Evolutionary conservation across 2,888 invertebrate genomes (phyloP).

Genomic region (Drosophila yooni): DNA sequence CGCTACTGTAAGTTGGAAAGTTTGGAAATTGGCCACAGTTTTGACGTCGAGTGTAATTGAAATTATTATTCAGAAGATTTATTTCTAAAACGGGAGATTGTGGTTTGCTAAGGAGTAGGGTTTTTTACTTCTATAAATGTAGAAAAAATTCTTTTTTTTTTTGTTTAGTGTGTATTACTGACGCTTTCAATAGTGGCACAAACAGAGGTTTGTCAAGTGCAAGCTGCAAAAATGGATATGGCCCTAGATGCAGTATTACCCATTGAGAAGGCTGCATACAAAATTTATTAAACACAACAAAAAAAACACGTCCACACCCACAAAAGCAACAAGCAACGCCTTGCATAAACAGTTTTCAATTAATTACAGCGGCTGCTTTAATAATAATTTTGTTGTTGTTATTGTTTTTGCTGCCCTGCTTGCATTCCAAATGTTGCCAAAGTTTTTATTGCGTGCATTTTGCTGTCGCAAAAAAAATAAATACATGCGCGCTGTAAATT

Average conservation of each 20-base stretch:
- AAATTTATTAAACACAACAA: background rate
- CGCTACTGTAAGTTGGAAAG: too few relatives aligned
- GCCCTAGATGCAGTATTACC: background rate
- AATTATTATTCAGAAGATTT: background rate
- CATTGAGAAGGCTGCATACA: slow-evolving; percentile 5
- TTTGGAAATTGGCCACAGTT: background rate
- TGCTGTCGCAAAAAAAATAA: slow-evolving; percentile 23
- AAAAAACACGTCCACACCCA: background rate
- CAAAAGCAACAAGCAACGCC: slow-evolving; percentile 4
- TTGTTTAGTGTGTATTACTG: too few relatives aligned
- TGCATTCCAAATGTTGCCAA: slow-evolving; percentile 27
- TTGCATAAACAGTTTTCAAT: slow-evolving; percentile 60
- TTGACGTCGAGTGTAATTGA: background rate
- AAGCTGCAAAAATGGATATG: background rate
- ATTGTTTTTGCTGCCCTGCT: background rate
- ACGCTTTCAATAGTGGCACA: background rate
- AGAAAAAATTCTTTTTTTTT: background rate
- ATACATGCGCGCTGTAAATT: slow-evolving; percentile 12
- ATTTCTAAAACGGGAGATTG: background rate
- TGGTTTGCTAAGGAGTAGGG: background rate
- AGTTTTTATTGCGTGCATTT: slow-evolving; percentile 37
- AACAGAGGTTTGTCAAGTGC: background rate
- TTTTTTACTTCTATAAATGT: background rate
- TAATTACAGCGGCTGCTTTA: slow-evolving; percentile 55
- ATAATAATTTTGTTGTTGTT: slow-evolving; percentile 13